Evolutionary conservation across 1,140 invertebrate genomes (phyloP).

Genomic region (Mamestra configurata): DNA sequence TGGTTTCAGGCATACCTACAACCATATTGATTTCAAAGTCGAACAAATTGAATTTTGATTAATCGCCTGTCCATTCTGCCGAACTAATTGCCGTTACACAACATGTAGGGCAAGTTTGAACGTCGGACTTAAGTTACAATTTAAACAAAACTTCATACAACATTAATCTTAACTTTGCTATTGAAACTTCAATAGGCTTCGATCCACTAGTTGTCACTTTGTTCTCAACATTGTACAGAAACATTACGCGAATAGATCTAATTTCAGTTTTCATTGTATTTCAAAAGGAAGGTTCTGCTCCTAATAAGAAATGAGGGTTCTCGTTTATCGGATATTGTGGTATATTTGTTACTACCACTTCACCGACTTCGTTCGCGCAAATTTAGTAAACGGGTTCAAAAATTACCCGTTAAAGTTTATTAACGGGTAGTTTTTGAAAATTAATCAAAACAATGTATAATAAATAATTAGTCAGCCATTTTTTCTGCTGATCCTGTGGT

Average conservation of each 20-base stretch:
- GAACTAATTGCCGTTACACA: not conserved
- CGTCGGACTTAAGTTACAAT: conserved; percentile 21
- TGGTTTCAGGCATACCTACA: too few species aligned
- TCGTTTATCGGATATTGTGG: too few species aligned
- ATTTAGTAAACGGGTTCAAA: too few species aligned
- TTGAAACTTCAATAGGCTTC: conserved; percentile 23
- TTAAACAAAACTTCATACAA: conserved; percentile 32
- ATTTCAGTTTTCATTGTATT: not conserved
- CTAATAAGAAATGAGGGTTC: too few species aligned
- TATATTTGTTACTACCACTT: too few species aligned
- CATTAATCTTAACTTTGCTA: conserved; percentile 42
- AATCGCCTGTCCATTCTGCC: conserved; percentile 14
- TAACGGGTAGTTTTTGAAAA: too few species aligned
- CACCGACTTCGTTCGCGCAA: too few species aligned
- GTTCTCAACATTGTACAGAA: not conserved
- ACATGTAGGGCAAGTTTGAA: not conserved
- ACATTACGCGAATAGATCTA: not conserved
- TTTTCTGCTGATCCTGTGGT: too few species aligned
- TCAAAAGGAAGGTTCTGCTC: not conserved
- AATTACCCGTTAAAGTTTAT: too few species aligned
- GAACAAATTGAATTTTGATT: not conserved
- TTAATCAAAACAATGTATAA: too few species aligned
- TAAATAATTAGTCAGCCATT: too few species aligned
- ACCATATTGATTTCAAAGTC: not conserved
- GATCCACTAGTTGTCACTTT: conserved; percentile 18